phyloP scores from a whole-genome alignment of 2,113 vertebrate species.

The Dascyllus trimaculatus region DNA sequence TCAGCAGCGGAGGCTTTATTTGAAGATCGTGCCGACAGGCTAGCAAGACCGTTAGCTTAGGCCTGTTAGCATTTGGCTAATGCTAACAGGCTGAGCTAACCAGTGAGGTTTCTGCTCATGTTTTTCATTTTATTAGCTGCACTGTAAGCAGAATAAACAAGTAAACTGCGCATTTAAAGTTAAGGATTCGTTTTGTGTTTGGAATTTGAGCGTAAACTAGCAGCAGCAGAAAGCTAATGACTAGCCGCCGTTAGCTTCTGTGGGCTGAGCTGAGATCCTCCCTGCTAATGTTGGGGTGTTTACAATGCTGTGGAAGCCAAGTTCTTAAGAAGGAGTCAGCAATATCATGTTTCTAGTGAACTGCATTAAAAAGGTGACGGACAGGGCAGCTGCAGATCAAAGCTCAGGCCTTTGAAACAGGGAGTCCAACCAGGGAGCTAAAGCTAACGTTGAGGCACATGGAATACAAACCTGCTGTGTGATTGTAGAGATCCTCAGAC shows the following conservation, averaged over 20 bases:
- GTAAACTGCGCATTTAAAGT: accelerated
- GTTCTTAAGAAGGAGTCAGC: neutral
- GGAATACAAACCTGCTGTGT: neutral
- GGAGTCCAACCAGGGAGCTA: neutral
- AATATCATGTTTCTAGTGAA: constrained; percentile 37
- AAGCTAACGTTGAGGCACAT: constrained; percentile 15
- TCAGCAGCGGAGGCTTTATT: neutral
- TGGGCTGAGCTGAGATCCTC: too few species aligned
- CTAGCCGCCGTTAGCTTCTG: too few species aligned
- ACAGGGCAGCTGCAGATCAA: constrained; percentile 30
- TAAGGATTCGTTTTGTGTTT: too few species aligned
- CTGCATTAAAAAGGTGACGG: neutral
- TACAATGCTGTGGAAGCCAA: constrained; percentile 13
- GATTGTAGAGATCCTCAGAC: neutral
- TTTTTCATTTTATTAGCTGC: accelerated
- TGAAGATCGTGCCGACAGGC: constrained; percentile 23
- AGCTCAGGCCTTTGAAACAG: neutral
- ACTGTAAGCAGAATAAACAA: accelerated
- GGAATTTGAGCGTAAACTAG: too few species aligned
- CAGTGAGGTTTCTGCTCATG: neutral
- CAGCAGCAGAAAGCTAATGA: too few species aligned
- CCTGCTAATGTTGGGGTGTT: constrained; percentile 18
- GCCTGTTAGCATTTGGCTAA: constrained; percentile 50
- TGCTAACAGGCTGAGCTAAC: constrained; percentile 21
- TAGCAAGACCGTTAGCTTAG: constrained; percentile 47